Conservation (phyloP, 2,888 invertebrate genomes). For the Chelonus formosanus region DNA sequence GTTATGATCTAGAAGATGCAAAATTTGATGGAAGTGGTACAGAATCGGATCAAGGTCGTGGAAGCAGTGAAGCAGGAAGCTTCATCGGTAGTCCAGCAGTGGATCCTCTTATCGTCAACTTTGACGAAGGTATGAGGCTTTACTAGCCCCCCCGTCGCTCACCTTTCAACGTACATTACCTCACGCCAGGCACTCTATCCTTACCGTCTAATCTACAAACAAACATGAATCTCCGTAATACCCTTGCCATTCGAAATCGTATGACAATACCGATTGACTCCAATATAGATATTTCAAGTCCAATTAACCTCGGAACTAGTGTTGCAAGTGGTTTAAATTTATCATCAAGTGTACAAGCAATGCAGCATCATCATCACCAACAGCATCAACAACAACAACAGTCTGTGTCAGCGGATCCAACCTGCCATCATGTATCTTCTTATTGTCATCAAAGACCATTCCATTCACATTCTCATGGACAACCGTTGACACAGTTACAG, state of each 20-base stretch:
- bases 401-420: slow-evolving; percentile 21
- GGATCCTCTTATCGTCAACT: slow-evolving; percentile 79
- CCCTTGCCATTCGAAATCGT: slow-evolving; percentile 52
- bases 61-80: slow-evolving; percentile 61
- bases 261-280: slow-evolving; percentile 52
- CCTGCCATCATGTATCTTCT: slow-evolving; percentile 24
- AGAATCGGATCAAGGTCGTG: slow-evolving; percentile 60
- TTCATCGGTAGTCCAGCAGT: slow-evolving; percentile 68
- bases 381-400: slow-evolving; percentile 42
- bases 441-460: slow-evolving; percentile 46
- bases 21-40: slow-evolving; percentile 61
- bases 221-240: slow-evolving; percentile 57
- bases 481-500: slow-evolving; percentile 52
- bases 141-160: slow-evolving; percentile 69
- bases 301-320: slow-evolving; percentile 53
- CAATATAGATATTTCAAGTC: slow-evolving; percentile 49
- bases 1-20: slow-evolving; percentile 50
- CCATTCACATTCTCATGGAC: slow-evolving; percentile 53
- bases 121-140: slow-evolving; percentile 85
- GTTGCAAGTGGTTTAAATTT: slow-evolving; percentile 52
- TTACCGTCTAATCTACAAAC: slow-evolving; percentile 57
- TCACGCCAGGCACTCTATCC: slow-evolving; percentile 63
- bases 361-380: slow-evolving; percentile 57
- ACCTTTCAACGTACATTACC: slow-evolving; percentile 64
- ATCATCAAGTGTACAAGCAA: slow-evolving; percentile 49